Percentiles rank a stretch among this genome's conserved stretches.
Conservation (phyloP, 1,140 invertebrate species). For the Cyclargus thomasi region DNA sequence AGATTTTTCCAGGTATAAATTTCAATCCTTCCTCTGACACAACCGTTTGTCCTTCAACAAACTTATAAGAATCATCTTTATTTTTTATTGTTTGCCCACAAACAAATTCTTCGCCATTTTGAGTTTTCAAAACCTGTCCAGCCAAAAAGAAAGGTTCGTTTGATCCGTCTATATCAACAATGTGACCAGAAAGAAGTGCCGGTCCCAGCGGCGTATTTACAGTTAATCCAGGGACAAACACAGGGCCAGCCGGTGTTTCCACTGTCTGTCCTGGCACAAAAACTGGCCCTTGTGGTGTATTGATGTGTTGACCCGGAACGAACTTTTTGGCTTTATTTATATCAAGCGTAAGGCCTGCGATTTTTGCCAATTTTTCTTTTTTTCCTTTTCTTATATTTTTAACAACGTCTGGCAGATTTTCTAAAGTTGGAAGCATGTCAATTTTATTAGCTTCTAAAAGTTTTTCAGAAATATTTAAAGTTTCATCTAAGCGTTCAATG, state of each 20-base stretch:
- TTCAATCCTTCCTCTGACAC: constrained; percentile 79
- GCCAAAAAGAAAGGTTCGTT: constrained; percentile 79
- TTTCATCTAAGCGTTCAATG: constrained; percentile 74
- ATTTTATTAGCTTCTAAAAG: constrained; percentile 73
- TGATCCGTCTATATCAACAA: constrained; percentile 77
- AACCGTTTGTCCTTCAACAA: constrained; percentile 80
- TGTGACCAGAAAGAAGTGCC: constrained; percentile 81
- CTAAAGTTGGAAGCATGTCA: constrained; percentile 77
- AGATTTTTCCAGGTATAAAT: constrained; percentile 80
- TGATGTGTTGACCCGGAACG: constrained; percentile 81
- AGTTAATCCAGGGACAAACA: constrained; percentile 84
- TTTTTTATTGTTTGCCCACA: constrained; percentile 80
- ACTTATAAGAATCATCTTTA: constrained; percentile 76
- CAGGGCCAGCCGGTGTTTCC: constrained; percentile 78
- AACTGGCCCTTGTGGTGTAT: constrained; percentile 79
- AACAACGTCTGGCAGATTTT: constrained; percentile 79
- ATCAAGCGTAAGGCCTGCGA: constrained; percentile 79
- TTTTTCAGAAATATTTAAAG: constrained; percentile 76
- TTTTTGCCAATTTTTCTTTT: constrained; percentile 75
- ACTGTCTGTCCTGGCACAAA: constrained; percentile 85
- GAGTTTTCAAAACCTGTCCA: constrained; percentile 79
- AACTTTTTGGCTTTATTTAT: constrained; percentile 80
- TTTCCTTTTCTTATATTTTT: constrained; percentile 79
- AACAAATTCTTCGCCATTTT: constrained; percentile 78
- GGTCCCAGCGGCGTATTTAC: constrained; percentile 81